These are phyloP conservation scores for Melanotus villosus DNA, from an alignment of 2,888 invertebrate species.

Conservation along the genomic window DNA sequence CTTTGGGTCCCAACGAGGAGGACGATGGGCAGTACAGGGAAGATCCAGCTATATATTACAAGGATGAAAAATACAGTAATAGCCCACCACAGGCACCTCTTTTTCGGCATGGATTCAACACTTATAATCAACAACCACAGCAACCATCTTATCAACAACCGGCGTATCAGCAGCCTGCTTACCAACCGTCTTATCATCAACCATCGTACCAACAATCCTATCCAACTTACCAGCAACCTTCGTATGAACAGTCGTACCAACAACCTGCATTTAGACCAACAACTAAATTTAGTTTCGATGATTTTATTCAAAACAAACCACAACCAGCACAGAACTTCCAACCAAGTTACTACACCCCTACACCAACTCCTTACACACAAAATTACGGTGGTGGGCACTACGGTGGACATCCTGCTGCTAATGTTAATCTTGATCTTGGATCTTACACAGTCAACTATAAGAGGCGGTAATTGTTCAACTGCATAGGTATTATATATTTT, in stretches of 20 bases:
- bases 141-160: conserved; percentile 52
- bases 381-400: conserved; percentile 48
- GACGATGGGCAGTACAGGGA: conserved; percentile 91
- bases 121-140: conserved; percentile 51
- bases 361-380: conserved; percentile 52
- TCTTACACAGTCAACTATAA: conserved; percentile 84
- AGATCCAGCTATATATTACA: conserved; percentile 85
- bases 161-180: conserved; percentile 52
- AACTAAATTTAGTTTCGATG: conserved; percentile 64
- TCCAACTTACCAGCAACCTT: conserved; percentile 56
- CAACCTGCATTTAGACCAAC: conserved; percentile 58
- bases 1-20: conserved; percentile 73
- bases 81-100: conserved; percentile 54
- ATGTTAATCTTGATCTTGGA: conserved; percentile 80
- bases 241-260: conserved; percentile 52
- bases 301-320: conserved; percentile 29
- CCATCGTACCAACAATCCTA: conserved; percentile 52
- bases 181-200: conserved; percentile 54
- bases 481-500: neutral
- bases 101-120: neutral
- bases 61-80: conserved; percentile 70
- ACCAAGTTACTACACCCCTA: conserved; percentile 55
- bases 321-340: conserved; percentile 43
- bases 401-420: conserved; percentile 79
- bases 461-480: conserved; percentile 49